phyloP scores from a whole-genome alignment of 2,888 invertebrate genomes.

The Oscheius sp. region DNA sequence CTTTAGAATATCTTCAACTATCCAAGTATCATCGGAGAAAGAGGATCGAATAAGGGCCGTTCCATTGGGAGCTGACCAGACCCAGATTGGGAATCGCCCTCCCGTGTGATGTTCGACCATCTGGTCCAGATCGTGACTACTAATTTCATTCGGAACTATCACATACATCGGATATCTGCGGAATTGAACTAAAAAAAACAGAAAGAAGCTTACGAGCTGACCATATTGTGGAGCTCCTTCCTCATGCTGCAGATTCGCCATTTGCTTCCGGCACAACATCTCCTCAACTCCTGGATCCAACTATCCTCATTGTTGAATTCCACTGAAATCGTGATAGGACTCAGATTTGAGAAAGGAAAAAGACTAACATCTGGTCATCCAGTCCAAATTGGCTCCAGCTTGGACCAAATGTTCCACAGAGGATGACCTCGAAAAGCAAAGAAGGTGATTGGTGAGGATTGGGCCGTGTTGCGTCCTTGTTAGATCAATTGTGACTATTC shows the following conservation, averaged over 20 bases:
- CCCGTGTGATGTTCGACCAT: slow-evolving; percentile 36
- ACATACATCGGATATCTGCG: slow-evolving; percentile 50
- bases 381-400: slow-evolving; percentile 36
- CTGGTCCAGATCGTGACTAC: slow-evolving; percentile 35
- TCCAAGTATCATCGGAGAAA: background rate
- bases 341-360: background rate
- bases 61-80: slow-evolving; percentile 34
- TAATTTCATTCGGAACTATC: slow-evolving; percentile 37
- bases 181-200: background rate
- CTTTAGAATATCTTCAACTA: background rate
- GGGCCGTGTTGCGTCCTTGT: slow-evolving; percentile 46
- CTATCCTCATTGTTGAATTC: slow-evolving; percentile 41
- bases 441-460: slow-evolving; percentile 48
- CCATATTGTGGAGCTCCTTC: slow-evolving; percentile 11
- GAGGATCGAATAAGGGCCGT: slow-evolving; percentile 33
- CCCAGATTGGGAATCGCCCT: slow-evolving; percentile 47
- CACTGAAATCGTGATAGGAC: slow-evolving; percentile 25
- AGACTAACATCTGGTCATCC: slow-evolving; percentile 31
- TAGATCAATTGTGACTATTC: slow-evolving; percentile 55
- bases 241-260: slow-evolving; percentile 39
- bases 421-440: slow-evolving; percentile 49
- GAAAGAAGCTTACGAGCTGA: background rate
- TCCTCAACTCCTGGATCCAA: slow-evolving; percentile 41
- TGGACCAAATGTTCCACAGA: slow-evolving; percentile 41
- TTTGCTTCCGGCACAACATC: slow-evolving; percentile 33